These are phyloP conservation scores for Salvelinus namaycush DNA, from an alignment of 2,113 vertebrate genomes.

Conservation along the genomic window DNA sequence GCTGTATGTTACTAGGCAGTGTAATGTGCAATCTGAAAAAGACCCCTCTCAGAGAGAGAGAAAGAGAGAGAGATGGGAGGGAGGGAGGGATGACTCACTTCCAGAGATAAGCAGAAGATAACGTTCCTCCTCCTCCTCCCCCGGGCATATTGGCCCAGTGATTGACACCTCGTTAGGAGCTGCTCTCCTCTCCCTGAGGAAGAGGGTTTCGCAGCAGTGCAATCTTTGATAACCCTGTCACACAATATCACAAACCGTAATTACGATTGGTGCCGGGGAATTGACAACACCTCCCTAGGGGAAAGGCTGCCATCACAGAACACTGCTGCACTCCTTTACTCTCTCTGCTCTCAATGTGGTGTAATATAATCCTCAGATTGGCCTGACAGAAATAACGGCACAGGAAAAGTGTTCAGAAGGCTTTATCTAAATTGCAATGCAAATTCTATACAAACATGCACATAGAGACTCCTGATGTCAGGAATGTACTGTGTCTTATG, in stretches of 20 bases:
- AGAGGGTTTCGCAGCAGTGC: constrained; percentile 70
- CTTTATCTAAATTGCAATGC: constrained; percentile 40
- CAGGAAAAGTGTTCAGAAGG: not conserved
- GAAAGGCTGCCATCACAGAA: not conserved
- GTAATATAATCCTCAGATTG: no score
- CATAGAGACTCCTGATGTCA: constrained; percentile 38
- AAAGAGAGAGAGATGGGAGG: not conserved
- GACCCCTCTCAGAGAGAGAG: no score
- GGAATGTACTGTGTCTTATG: no score
- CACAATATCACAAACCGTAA: constrained; percentile 80
- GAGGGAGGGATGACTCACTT: no score
- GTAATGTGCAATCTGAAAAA: no score
- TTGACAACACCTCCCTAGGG: not conserved
- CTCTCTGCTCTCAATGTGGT: no score
- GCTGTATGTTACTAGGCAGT: no score
- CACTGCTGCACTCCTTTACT: no score
- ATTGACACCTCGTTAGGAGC: constrained; percentile 77
- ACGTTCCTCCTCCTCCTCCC: constrained; percentile 45
- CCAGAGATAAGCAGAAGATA: not conserved
- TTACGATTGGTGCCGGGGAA: constrained; percentile 73
- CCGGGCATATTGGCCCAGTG: constrained; percentile 70
- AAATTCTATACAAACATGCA: constrained; percentile 41
- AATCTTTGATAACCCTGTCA: constrained; percentile 83
- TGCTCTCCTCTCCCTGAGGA: constrained; percentile 54
- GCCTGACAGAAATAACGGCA: no score